Evolutionary conservation across 37 sponge, comb jelly and placozoan genomes (phyloP), one percentile per base, ranked within the genome.

Genomic region (Eunapius fragilis): DNA sequence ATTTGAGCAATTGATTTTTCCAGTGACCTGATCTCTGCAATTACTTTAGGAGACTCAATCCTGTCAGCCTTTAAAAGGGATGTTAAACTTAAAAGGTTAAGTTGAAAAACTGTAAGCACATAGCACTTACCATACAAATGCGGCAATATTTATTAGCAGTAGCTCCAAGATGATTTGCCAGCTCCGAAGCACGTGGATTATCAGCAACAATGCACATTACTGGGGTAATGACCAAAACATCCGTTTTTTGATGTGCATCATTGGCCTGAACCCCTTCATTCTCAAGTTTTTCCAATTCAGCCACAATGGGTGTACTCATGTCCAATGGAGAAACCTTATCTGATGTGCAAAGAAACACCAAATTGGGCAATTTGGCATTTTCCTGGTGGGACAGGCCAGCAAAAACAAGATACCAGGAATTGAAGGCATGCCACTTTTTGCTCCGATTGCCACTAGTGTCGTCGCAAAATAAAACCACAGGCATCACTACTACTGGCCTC

Each of bases 361-460:
- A 70, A 37, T 83, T 73, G 23, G 47, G 67, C n/a, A 74, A 17
- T 17, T 58, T 58, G 22, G 58, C 58, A 58, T 58, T 58, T 58
- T 10, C 58, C 14, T 58, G 58, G 19, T 32, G 34, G 30, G 75
- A 67, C 6, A 83, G 84, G 13, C 75, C 75, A 7, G 71, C 82
- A 69, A 82, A 68, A 12, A 80, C 23, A n/a, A 80, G 32, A 37
- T 35, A 69, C 82, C 82, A 82, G 23, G 33, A 30, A 78, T 78
- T 37, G 33, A 82, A 82, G 25, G 58, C 67, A 25, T 82, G 58
- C 82, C 82, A 82, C 35, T 82, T 69, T 71, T 82, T 82, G n/a
- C 71, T 45, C 25, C 34, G 36, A 33, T 82, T 82, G 1, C 82
- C 82, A 9, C 71, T 70, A 25, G 82, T 82, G 37, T 82, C 82